Evolutionary conservation across 1,140 invertebrate species (phyloP), one percentile per base, ranked within the genome.

Genomic region (Meteorus sp.): DNA sequence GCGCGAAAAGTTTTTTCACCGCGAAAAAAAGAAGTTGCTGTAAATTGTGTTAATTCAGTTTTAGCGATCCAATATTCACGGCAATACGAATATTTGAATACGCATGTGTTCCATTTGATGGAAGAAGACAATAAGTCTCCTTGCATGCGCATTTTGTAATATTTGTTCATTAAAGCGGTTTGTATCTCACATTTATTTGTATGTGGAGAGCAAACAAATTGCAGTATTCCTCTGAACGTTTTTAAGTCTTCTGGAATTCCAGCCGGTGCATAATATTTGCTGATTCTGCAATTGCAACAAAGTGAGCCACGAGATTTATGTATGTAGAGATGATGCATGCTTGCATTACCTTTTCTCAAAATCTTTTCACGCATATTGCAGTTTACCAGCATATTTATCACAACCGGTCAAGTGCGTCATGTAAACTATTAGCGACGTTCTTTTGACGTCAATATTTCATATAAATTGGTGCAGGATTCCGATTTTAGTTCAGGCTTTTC

Each of bases 361-460:
- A 11, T 9, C 27, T 13, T 48, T 27, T 29, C 15, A 33, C 15
- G 25, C n/a, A 15, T 19, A 15, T 27, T 56, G 31, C 11, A 47
- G 66, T 76, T 74, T 75, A 68, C 67, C 65, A 65, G 67, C 66
- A 72, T 64, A 72, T 54, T 79, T 79, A 79, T 73, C 76, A 73
- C 72, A 61, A 65, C n/a, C n/a, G n/a, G 29, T 3, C 6, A 58
- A 41, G 60, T 70, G 55, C 76, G 71, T 78, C 74, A 75, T 13
- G 66, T 70, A 61, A 72, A 75, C 63, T 59, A 72, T 79, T 78
- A 79, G 75, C 76, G 64, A 17, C 6, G 60, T 69, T 67, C 61
- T 57, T 77, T 76, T 78, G 73, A 77, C 77, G 77, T 78, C 75
- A 78, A 58, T 64, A 31, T 59, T 59, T 60, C 56, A 62, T 78